Conservation (phyloP, 1,140 invertebrate genomes). For the Ceratitis capitata region DNA sequence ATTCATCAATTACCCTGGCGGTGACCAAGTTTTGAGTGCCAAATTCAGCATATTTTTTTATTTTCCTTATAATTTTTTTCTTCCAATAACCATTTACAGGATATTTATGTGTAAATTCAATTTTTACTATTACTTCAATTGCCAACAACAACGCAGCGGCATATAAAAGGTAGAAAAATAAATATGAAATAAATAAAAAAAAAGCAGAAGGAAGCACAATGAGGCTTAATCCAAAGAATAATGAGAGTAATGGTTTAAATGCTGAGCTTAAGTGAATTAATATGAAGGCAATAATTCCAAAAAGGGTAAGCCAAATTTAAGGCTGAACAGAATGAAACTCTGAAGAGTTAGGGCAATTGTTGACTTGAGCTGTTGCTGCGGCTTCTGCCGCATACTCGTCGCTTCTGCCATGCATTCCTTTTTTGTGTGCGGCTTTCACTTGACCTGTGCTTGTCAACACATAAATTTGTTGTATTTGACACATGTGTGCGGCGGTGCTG, state of each 20-base stretch:
- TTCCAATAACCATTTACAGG: not conserved
- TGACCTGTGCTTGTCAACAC: slow-evolving; percentile 58
- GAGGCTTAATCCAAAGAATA: slow-evolving; percentile 19
- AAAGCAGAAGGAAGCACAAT: not conserved
- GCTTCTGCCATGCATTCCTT: slow-evolving; percentile 15
- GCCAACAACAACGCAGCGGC: not conserved
- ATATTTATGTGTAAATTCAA: slow-evolving; percentile 32
- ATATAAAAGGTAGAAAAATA: not conserved
- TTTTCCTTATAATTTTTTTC: no score
- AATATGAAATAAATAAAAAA: not conserved
- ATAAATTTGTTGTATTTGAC: slow-evolving; percentile 57
- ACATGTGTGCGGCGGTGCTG: no score
- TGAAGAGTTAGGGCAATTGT: not conserved
- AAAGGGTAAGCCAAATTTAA: not conserved
- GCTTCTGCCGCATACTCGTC: not conserved
- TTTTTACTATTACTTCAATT: not conserved
- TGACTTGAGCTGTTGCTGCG: not conserved
- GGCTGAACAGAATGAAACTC: not conserved
- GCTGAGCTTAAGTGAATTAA: not conserved
- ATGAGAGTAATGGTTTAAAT: not conserved
- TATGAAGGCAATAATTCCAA: not conserved
- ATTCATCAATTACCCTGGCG: slow-evolving; percentile 62
- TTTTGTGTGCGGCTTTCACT: slow-evolving; percentile 64
- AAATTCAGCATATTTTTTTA: not conserved
- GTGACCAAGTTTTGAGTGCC: slow-evolving; percentile 50